Conservation (phyloP, 2,797 vertebrate species). For the Chrysocyon brachyurus region DNA sequence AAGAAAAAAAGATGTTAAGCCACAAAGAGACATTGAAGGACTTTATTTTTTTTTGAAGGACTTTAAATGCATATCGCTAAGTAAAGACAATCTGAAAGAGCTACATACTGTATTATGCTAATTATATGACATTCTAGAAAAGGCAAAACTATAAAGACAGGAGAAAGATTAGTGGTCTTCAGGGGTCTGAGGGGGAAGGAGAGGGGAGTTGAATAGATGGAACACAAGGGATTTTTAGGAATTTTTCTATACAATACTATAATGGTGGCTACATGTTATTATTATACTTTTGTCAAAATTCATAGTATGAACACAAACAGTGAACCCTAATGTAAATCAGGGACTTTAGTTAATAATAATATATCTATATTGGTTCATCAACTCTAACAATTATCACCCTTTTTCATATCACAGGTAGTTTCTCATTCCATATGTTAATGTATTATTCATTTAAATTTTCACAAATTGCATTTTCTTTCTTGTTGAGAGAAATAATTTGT, state of each 20-base stretch:
- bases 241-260: background rate
- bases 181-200: background rate
- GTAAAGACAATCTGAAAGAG: background rate
- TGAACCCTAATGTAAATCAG: background rate
- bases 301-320: background rate
- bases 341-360: background rate
- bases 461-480: background rate
- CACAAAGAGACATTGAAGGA: background rate
- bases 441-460: background rate
- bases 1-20: background rate
- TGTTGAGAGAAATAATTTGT: background rate
- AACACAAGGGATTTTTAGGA: background rate
- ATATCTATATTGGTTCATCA: background rate
- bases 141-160: background rate
- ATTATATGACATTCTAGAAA: background rate
- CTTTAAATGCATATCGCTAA: background rate
- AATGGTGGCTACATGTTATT: background rate
- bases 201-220: background rate
- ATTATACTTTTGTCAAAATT: background rate
- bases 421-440: background rate
- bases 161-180: background rate
- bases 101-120: background rate
- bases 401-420: background rate
- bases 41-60: background rate
- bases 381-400: background rate